Conservation (phyloP, 2,797 vertebrate species). For the Champsocephalus esox region DNA sequence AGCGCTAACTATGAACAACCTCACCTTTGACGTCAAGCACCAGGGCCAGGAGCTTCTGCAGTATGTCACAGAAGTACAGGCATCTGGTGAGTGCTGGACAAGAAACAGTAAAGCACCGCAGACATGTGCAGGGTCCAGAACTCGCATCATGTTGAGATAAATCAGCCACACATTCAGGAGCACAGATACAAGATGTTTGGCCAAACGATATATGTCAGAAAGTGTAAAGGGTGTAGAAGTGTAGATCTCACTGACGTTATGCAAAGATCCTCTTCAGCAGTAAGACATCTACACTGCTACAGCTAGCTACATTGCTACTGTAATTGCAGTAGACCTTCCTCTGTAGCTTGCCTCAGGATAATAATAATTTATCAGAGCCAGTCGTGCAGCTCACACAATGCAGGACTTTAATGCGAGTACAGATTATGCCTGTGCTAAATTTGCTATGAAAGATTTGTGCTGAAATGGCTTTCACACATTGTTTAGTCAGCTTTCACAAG, state of each 20-base stretch:
- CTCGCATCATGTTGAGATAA: not conserved
- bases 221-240: not conserved
- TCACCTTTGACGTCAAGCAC: slow-evolving; percentile 98
- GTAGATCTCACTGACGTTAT: not conserved
- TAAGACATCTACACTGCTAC: not conserved
- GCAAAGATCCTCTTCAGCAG: slow-evolving; percentile 5
- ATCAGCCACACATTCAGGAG: not conserved
- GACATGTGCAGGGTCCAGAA: too few relatives aligned
- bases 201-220: not conserved
- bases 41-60: slow-evolving; percentile 98
- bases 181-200: not conserved
- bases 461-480: slow-evolving; percentile 9
- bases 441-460: not conserved
- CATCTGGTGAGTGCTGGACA: slow-evolving; percentile 89
- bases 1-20: slow-evolving; percentile 98
- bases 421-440: slow-evolving; percentile 5
- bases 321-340: not conserved
- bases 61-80: slow-evolving; percentile 98
- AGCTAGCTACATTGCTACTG: not conserved
- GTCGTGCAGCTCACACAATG: not conserved
- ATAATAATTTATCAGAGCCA: not conserved
- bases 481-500: slow-evolving; percentile 8
- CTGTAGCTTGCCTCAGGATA: not conserved
- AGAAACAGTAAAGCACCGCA: not conserved
- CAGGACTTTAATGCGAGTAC: slow-evolving; percentile 33